Evolutionary conservation across 2,888 invertebrate species (phyloP), one percentile per base, ranked within the genome.

Genomic region (Willowsia nigromaculata): DNA sequence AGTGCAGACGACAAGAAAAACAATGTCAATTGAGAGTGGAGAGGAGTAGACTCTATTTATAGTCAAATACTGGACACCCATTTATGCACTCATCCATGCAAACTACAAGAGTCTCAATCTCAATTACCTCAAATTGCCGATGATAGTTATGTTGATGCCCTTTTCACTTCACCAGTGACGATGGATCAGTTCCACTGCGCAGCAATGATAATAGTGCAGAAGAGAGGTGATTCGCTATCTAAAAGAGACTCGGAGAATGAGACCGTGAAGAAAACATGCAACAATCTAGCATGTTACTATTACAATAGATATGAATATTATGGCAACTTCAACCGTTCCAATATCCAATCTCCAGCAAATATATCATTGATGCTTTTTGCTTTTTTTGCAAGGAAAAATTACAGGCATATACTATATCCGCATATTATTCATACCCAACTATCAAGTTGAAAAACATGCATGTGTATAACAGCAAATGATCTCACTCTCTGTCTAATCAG

Each of bases 81-180:
- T 30, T 30, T 50, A 62, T 33, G 27, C 33, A 43, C 7, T 71
- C 71, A 71, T 71, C 40, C 71, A 43, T 71, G 76, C 30, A 30
- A 33, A 33, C 27, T 50, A 30, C n/a, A 50, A 30, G 6, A 53
- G 50, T n/a, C 18, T 76, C 76, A n/a, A 76, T 76, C 40, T 76
- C 53, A 53, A 76, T 76, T 76, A 76, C 76, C 53, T 43, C 4
- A 50, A 76, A 76, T 50, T 30, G 76, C 56, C 6, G 56, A 56
- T 27, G 62, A 62, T 62, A 30, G 30, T 62, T 25, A 62, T 62
- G 71, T 33, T 71, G 71, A 40, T 71, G 40, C 22, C 68, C 68
- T 68, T 68, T 68, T 68, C 68, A 68, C 43, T 71, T 43, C 22
- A 18, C 9, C 0, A 40, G 33, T 22, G 11, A 25, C 30, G 30